A percentile compares a stretch with the other conserved stretches of the same genome.
phyloP scores from a whole-genome alignment of 2,797 vertebrate species.

The Sarcoramphus papa region DNA sequence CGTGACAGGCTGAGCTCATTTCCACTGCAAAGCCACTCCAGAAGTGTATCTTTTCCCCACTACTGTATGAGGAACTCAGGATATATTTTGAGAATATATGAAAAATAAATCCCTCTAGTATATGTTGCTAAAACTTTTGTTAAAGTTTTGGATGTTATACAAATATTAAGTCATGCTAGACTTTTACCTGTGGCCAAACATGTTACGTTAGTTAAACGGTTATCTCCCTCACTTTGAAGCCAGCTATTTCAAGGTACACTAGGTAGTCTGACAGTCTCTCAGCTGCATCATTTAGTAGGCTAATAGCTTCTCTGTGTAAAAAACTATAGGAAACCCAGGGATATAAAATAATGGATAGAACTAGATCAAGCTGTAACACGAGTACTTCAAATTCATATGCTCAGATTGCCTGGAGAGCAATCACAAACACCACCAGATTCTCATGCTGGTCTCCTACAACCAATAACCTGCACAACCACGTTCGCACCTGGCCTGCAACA shows the following conservation, averaged over 20 bases:
- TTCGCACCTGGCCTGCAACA: neutral
- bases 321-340: neutral
- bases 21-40: neutral
- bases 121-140: neutral
- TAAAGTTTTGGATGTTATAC: neutral
- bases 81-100: neutral
- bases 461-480: neutral
- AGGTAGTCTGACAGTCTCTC: neutral
- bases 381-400: neutral
- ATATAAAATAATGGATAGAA: neutral
- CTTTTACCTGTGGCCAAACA: slow-evolving; percentile 21
- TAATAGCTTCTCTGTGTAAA: neutral
- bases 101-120: neutral
- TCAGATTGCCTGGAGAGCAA: neutral
- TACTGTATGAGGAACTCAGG: neutral
- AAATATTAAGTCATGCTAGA: neutral
- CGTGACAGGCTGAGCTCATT: neutral
- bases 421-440: neutral
- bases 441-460: neutral
- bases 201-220: neutral
- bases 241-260: slow-evolving; percentile 26
- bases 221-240: neutral
- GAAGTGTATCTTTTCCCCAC: neutral
- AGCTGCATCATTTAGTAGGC: neutral
- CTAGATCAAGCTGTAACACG: neutral